These are phyloP conservation scores for Astreopora myriophthalma DNA, from an alignment of 64 coral and sea anemone species.

Conservation along the genomic window DNA sequence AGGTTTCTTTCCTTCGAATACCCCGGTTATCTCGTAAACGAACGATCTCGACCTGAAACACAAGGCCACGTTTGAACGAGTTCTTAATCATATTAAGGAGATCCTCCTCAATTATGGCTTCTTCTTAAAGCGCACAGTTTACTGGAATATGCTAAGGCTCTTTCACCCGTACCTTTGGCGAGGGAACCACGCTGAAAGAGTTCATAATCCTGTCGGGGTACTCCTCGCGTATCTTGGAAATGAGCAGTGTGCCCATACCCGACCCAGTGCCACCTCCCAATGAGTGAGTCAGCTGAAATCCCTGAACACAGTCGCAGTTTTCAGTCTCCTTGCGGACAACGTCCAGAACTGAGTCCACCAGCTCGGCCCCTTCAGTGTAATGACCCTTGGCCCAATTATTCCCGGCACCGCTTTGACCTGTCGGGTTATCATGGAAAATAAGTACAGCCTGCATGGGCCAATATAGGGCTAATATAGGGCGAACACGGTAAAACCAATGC, in stretches of 20 bases:
- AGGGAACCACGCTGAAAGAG: constrained; percentile 66
- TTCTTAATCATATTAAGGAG: too few species aligned
- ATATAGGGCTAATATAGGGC: background rate
- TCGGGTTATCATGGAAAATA: background rate
- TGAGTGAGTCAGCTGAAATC: constrained; percentile 70
- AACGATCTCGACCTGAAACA: too few species aligned
- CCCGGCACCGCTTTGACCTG: constrained; percentile 67
- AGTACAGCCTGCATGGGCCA: too few species aligned
- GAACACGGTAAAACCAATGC: too few species aligned
- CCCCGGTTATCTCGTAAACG: too few species aligned
- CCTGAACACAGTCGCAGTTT: constrained; percentile 70
- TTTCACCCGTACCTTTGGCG: constrained; percentile 38
- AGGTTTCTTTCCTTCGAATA: too few species aligned
- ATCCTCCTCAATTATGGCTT: too few species aligned
- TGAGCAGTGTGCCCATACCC: constrained; percentile 63
- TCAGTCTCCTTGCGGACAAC: constrained; percentile 65
- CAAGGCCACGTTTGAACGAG: too few species aligned
- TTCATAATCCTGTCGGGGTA: constrained; percentile 76
- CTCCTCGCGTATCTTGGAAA: constrained; percentile 75
- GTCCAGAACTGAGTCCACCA: constrained; percentile 64
- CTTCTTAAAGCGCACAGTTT: too few species aligned
- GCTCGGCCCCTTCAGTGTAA: constrained; percentile 69
- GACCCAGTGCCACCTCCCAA: constrained; percentile 70
- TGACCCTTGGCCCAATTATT: constrained; percentile 78
- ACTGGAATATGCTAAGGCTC: too few species aligned